Evolutionary conservation across 2,888 invertebrate species (phyloP), one percentile per base, ranked within the genome.

Genomic region (Ptychoptera contaminata): DNA sequence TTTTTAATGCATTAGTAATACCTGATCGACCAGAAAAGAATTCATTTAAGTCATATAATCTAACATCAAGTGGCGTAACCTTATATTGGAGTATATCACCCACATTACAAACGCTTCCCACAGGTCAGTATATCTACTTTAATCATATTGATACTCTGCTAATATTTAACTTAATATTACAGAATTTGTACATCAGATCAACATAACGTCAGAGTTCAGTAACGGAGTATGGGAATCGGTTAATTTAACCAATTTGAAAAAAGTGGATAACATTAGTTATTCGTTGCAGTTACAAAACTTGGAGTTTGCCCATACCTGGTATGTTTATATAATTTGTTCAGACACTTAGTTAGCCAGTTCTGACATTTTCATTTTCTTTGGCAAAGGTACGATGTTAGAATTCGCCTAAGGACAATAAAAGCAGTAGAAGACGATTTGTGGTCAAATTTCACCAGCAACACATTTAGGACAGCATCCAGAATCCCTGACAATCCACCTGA

Each of bases 401-500:
- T 86, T 43, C 76, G 75, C 47, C 72, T 80, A 46, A 76, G 73
- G 56, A 73, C 79, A 14, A 63, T 62, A 29, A 60, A 58, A 46
- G 71, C 72, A 6, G 66, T 68, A 1, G 57, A 65, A 15, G 72
- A 71, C 29, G 68, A 63, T 8, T 69, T 74, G 61, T 87, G 85
- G 85, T 86, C 87, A 36, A 65, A 76, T 42, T 77, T 76, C 49
- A 71, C 73, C 38, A 71, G 69, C 34, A 60, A 69, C 40, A 66
- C 73, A 2, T 73, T 80, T 51, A 69, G 72, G 50, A 87, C 87
- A 4, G 65, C 40, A 0, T 46, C 60, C 1, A 53, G 53, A n/a
- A 50, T 50, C 46, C 87, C 87, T 2, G 71, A 68, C 12, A 66
- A 71, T 31, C 74, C 87, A 30, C 88, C 88, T 1, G 70, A 71